Base-by-base conservation (phyloP, 2,797 vertebrate genomes). In the Passerculus sandwichensis region DNA sequence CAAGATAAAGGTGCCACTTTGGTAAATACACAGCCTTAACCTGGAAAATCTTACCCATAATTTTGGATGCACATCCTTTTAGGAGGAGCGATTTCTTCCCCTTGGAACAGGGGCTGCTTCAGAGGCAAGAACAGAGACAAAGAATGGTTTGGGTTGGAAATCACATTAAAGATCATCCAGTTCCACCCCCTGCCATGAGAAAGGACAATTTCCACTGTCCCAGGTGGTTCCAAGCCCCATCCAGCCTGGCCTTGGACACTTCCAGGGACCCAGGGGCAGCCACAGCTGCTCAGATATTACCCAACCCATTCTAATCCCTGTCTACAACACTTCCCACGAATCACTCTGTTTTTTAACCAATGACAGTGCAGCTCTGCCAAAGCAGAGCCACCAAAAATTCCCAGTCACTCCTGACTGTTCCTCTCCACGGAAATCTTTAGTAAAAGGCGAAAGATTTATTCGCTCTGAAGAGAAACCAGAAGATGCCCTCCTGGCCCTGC, bases 341-440 rank as follows among this genome's bases (percentile, higher is more conserved):
- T 0, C 3, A 3, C 0, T 67, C 42, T 47, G 4, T 2, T 2
- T 12, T 79, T 61, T 1, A 0, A 54, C 34, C 9, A 16, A 0
- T 0, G 1, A 0, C 6, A 0, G 0, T 1, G 0, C 0, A 44
- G 18, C 44, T 27, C 32, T 15, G 12, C 3, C 0, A 0, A 0
- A 7, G 1, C 50, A 45, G 5, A 75, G 12, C 62, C 9, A 5
- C 30, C 4, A 69, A 81, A 75, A 88, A 17, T 62, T 70, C 0
- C 32, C 1, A 4, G 4, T 21, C 32, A 97, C 96, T 97, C 95
- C 84, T 53, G 17, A 3, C 2, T 85, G 93, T 96, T 96, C 61
- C 97, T 98, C 98, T 97, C 98, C 98, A 98, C 98, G 97, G 98
- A 98, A 98, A 98, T 98, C 98, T 98, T 98, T 98, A 98, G 89